These are phyloP conservation scores for Atta texana DNA, from an alignment of 1,140 invertebrate species.

Conservation along the genomic window DNA sequence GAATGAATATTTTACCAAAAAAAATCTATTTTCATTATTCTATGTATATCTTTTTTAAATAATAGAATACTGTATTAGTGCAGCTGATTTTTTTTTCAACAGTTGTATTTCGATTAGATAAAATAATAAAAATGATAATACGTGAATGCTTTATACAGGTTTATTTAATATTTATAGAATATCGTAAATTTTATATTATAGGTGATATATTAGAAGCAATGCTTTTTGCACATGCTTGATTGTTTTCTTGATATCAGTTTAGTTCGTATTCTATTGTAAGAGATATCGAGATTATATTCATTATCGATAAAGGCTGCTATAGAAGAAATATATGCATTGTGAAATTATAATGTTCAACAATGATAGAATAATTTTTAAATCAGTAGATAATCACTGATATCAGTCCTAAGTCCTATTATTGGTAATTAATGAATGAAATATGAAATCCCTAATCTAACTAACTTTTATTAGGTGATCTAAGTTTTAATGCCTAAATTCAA, in stretches of 20 bases:
- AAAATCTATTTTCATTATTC: neutral
- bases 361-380: no score
- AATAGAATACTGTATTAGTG: neutral
- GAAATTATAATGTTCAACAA: neutral
- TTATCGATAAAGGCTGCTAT: neutral
- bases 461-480: no score
- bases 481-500: no score
- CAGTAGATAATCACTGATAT: no score
- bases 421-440: no score
- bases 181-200: neutral
- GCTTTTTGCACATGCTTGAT: neutral
- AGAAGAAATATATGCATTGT: neutral
- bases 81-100: neutral
- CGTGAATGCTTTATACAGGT: neutral
- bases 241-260: neutral
- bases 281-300: neutral
- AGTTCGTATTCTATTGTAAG: conserved; percentile 1
- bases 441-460: no score
- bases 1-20: neutral
- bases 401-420: no score
- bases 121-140: neutral
- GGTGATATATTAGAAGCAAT: neutral
- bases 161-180: neutral
- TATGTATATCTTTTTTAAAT: neutral
- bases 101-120: neutral